Base-by-base conservation (phyloP, 2,113 vertebrate species). In the Amazona vittata region DNA sequence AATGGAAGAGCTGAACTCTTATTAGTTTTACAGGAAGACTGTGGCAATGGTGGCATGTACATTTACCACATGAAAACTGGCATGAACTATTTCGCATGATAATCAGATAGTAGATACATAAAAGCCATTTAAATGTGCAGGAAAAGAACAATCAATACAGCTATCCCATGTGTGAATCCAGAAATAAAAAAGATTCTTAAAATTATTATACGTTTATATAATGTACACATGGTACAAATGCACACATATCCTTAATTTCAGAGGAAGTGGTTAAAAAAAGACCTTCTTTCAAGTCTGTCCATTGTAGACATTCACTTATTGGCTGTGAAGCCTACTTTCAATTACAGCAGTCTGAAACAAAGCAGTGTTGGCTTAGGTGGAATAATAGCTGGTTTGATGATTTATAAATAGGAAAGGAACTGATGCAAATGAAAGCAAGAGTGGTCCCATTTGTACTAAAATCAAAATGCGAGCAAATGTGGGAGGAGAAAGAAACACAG, bases 271-370 rank as follows among this genome's bases (percentile, higher is more conserved):
- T 68, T 64, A 50, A 84, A 84, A 91, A 55, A 79, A 44, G 3
- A 28, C 14, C 6, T 76, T 46, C 47, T 79, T 96, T 91, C 67
- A 79, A 89, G 70, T 79, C 60, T 73, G 26, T 46, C 47, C 33
- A 29, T 24, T 69, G 78, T 9, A 91, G 87, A 46, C 31, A 53
- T 47, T 71, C 64, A 28, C 39, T 80, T 76, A 68, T 9, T 89
- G 69, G 57, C 39, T 76, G 47, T 57, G 77, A 95, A 93, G 52
- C 11, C 29, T 64, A 90, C 39, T 63, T 90, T 62, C 79, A 93
- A 63, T 63, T 77, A 88, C 88, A 94, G 75, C 44, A 90, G 43
- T 39, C 50, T 93, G 78, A 94, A 91, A 94, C 39, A 90, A 93
- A 76, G 59, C 26, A 62, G n/a, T 63, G 53, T 70, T 93, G 75